These are phyloP conservation scores for Erythrolamprus reginae DNA, from an alignment of 2,113 vertebrate genomes.

Conservation along the genomic window DNA sequence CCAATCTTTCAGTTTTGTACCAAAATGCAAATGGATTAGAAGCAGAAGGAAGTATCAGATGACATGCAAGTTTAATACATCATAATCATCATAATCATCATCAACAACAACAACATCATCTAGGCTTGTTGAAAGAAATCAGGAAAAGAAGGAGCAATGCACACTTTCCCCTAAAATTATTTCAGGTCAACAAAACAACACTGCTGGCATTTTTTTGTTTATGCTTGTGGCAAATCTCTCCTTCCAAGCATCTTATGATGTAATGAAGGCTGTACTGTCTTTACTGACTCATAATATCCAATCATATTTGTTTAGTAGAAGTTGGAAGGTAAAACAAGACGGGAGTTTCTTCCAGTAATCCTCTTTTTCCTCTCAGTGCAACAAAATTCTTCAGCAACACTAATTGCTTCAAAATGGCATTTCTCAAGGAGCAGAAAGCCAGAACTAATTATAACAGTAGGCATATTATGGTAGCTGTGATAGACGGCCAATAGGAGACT, in stretches of 20 bases:
- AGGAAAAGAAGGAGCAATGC: not conserved
- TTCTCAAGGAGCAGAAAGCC: not conserved
- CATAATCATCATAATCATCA: not conserved
- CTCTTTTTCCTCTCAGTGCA: not conserved
- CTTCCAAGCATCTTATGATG: not conserved
- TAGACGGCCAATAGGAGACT: not conserved
- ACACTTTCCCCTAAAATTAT: not conserved
- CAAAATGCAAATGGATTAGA: not conserved
- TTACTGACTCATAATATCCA: not conserved
- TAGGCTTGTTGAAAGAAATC: not conserved
- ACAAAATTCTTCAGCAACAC: not conserved
- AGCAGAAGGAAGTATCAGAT: not conserved
- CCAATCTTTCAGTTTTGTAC: not conserved
- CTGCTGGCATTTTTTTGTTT: not conserved
- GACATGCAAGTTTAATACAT: not conserved
- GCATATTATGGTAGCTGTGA: not conserved
- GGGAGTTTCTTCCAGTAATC: not conserved
- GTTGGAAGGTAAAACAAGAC: not conserved
- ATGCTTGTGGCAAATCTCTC: not conserved
- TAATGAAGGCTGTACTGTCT: not conserved
- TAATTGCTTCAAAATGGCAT: not conserved
- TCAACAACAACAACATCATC: not conserved
- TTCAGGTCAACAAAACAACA: not conserved
- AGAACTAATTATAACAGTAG: not conserved
- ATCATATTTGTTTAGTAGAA: not conserved